Evolutionary conservation across 37 sponge, comb jelly and placozoan genomes (phyloP).

Genomic region (Lycopodina hypogea): DNA sequence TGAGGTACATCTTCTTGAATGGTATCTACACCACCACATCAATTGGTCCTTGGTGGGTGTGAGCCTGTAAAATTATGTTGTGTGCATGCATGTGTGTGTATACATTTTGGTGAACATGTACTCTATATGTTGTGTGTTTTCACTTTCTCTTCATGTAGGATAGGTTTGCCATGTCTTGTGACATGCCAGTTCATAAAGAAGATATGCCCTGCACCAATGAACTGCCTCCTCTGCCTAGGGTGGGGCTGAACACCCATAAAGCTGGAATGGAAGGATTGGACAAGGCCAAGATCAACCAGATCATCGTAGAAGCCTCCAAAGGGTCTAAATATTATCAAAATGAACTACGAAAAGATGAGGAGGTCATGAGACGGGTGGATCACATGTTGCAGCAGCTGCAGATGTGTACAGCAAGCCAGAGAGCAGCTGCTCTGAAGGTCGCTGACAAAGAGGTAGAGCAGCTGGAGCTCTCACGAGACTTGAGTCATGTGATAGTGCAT

Average conservation of each 20-base stretch:
- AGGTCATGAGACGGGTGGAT: constrained; percentile 38
- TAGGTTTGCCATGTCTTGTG: too few relatives aligned
- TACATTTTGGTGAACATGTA: too few relatives aligned
- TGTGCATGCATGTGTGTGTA: too few relatives aligned
- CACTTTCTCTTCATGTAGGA: too few relatives aligned
- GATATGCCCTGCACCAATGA: too few relatives aligned
- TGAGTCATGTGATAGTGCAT: constrained; percentile 85
- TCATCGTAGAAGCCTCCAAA: constrained; percentile 90
- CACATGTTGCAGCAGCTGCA: constrained; percentile 53
- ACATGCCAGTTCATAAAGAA: too few relatives aligned
- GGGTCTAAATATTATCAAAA: constrained; percentile 87
- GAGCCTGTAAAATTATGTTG: too few relatives aligned
- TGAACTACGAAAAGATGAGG: constrained; percentile 73
- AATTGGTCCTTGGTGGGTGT: too few relatives aligned
- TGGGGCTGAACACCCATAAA: constrained; percentile 86
- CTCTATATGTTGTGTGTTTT: too few relatives aligned
- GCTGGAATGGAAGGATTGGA: constrained; percentile 99
- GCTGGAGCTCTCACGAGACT: constrained; percentile 76
- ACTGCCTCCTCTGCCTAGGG: constrained; percentile 54
- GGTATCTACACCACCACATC: too few relatives aligned
- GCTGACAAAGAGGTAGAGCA: constrained; percentile 57
- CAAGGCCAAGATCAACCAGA: constrained; percentile 78
- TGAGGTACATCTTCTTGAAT: too few relatives aligned
- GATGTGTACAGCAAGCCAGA: constrained; percentile 53
- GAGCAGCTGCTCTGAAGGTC: constrained; percentile 26